These are phyloP conservation scores for Papilio xuthus DNA, from an alignment of 1,140 invertebrate genomes.

Conservation along the genomic window DNA sequence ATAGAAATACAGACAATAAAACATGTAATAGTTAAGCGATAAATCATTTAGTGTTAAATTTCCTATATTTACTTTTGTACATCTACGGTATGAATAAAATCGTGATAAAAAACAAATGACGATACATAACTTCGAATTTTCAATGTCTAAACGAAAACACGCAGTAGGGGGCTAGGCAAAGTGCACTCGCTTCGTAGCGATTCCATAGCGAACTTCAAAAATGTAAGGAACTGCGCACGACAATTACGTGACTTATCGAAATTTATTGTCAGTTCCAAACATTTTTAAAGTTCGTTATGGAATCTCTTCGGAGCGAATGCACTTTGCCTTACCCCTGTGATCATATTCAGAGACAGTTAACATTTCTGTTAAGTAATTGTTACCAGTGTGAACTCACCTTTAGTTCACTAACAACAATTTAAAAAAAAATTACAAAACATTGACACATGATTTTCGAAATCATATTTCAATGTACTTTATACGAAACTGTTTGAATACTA, in stretches of 20 bases:
- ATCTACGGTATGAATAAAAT: background rate
- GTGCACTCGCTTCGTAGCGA: too few relatives aligned
- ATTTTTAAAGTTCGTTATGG: too few relatives aligned
- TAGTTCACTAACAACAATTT: background rate
- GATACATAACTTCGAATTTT: background rate
- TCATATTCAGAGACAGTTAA: too few relatives aligned
- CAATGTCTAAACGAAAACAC: background rate
- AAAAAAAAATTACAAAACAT: background rate
- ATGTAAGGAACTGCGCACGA: too few relatives aligned
- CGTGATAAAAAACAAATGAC: background rate
- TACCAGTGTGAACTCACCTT: background rate
- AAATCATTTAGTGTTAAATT: slow-evolving; percentile 12
- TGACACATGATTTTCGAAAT: slow-evolving; percentile 14
- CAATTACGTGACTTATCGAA: too few relatives aligned
- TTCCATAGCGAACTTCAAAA: too few relatives aligned
- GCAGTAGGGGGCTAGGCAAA: too few relatives aligned
- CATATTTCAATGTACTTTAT: background rate
- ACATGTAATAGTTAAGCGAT: slow-evolving; percentile 25
- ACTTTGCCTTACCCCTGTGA: too few relatives aligned
- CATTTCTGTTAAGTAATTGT: background rate
- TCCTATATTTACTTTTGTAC: slow-evolving; percentile 11
- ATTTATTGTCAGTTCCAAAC: too few relatives aligned
- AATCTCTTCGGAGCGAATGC: too few relatives aligned
- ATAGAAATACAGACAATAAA: slow-evolving; percentile 39
- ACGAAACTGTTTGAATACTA: slow-evolving; percentile 20